Conservation (phyloP, 2,113 vertebrate species). For the Ancistrus triradiatus region DNA sequence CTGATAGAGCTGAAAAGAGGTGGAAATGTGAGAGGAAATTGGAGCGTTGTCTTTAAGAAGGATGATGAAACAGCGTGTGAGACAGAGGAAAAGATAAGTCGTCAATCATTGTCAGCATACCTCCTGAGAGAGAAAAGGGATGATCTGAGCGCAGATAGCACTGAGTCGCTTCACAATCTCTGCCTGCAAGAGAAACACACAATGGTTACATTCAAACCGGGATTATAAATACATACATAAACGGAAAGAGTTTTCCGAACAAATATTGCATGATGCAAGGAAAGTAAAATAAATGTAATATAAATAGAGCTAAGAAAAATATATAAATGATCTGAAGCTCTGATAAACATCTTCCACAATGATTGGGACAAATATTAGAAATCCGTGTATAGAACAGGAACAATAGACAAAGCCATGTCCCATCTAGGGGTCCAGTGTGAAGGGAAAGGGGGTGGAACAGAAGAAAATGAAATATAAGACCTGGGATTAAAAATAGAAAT, state of each 20-base stretch:
- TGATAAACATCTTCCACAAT: too few species aligned
- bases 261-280: too few species aligned
- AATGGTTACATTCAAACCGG: not conserved
- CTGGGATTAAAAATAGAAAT: too few species aligned
- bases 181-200: constrained; percentile 64
- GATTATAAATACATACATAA: not conserved
- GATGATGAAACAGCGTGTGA: constrained; percentile 28
- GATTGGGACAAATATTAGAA: too few species aligned
- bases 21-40: constrained; percentile 14
- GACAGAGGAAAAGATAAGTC: constrained; percentile 21
- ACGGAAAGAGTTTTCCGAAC: not conserved
- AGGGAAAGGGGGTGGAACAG: too few species aligned
- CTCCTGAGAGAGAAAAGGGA: constrained; percentile 91
- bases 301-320: too few species aligned
- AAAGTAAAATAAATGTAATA: too few species aligned
- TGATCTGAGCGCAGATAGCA: constrained; percentile 87
- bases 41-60: constrained; percentile 7
- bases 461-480: too few species aligned
- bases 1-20: not conserved
- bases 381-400: too few species aligned
- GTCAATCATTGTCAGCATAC: constrained; percentile 60
- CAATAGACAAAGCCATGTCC: too few species aligned
- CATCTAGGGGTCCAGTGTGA: too few species aligned
- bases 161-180: constrained; percentile 92
- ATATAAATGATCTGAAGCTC: too few species aligned